Evolutionary conservation across 2,888 invertebrate species (phyloP), one percentile per base, ranked within the genome.

Genomic region (Chrysomela aeneicollis): DNA sequence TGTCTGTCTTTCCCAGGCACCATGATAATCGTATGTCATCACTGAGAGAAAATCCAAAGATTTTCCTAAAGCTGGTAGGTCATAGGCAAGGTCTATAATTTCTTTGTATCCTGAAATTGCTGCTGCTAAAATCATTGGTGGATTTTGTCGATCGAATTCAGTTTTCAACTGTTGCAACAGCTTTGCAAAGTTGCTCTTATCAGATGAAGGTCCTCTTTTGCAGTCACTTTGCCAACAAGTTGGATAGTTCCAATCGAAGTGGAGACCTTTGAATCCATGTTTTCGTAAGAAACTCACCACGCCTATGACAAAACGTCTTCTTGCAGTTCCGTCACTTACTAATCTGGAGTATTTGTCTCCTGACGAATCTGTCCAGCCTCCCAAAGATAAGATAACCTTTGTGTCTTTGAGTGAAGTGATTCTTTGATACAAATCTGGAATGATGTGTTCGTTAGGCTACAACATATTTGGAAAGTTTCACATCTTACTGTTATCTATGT

Each of bases 301-400:
- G 61, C 89, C 88, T 1, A 88, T 84, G 1, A 91, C 88, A 76
- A 95, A 95, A 54, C 89, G 88, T 30, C 88, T 83, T 12, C 94
- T 86, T 4, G 88, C 86, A 0, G 87, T 84, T 4, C 87, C 85
- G 64, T 89, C 89, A 47, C 89, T 87, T 0, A 93, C 92, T 22
- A 96, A 81, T 12, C 90, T 87, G 0, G 94, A 93, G 77, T 95
- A 95, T 79, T 95, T 95, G 77, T 93, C 92, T 0, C 93, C 94
- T 0, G 91, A 87, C 0, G 95, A 96, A 81, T 97, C 95, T 0
- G 94, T 95, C 97, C 97, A 97, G 0, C 97, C 97, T n/a, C 97
- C 97, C 59, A 97, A 81, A 0, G 94, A 94, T 30, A 97, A 82
- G 5, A 95, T 81, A 0, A 93, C 90, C 71, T 88, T 86, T 0